Evolutionary conservation across 2,888 invertebrate genomes (phyloP).

Genomic region (Hartigia nigra): DNA sequence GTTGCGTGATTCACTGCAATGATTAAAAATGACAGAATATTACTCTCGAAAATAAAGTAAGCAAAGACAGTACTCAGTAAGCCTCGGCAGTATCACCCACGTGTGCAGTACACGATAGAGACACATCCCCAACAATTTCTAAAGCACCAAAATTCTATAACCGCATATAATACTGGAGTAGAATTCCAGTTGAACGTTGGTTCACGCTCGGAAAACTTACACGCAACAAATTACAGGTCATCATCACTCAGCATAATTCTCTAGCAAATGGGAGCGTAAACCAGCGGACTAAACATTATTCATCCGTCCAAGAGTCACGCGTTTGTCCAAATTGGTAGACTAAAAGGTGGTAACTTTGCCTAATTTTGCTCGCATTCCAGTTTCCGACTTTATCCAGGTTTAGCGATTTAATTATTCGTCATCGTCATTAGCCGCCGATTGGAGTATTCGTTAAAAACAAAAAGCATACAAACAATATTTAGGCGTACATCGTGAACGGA

Average conservation of each 20-base stretch:
- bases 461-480: neutral
- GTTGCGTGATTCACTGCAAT: neutral
- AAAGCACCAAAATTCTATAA: neutral
- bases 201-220: conserved; percentile 23
- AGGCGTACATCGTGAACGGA: conserved; percentile 5
- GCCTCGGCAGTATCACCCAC: neutral
- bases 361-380: neutral
- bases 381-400: neutral
- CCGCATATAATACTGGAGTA: neutral
- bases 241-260: neutral
- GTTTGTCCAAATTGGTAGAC: neutral
- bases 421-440: neutral
- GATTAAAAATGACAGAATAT: neutral
- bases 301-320: neutral
- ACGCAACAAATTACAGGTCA: neutral
- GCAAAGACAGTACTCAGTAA: neutral
- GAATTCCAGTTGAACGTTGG: conserved; percentile 2
- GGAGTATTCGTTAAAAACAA: neutral
- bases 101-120: neutral
- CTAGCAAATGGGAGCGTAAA: neutral
- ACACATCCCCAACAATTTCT: neutral
- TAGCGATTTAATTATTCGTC: neutral
- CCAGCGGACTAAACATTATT: neutral
- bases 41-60: neutral
- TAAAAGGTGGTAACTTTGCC: neutral